These are phyloP conservation scores for Mesocentrotus franciscanus DNA, from an alignment of 53 echinoderm and acorn worm genomes.

Conservation along the genomic window DNA sequence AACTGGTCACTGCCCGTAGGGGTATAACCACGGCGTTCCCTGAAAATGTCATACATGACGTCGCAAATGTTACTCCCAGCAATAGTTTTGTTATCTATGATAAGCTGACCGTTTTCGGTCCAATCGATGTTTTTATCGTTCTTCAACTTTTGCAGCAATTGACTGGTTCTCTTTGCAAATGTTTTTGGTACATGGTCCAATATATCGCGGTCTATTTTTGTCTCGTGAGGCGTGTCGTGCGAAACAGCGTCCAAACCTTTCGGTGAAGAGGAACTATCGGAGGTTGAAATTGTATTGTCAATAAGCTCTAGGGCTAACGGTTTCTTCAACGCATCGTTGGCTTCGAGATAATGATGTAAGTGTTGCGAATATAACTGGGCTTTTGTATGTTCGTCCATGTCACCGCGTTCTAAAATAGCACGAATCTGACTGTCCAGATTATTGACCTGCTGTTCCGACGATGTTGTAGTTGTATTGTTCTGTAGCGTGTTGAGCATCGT, in stretches of 20 bases:
- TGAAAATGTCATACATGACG: no score
- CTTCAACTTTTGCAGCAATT: conserved; percentile 48
- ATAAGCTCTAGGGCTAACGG: background rate
- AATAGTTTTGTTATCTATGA: no score
- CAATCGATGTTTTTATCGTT: no score
- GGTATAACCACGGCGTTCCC: no score
- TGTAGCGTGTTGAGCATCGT: background rate
- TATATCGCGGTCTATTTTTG: conserved; percentile 6
- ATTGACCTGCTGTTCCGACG: background rate
- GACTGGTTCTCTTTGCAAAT: background rate
- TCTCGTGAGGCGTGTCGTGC: background rate
- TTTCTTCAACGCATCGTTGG: background rate
- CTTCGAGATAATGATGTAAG: background rate
- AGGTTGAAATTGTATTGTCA: background rate
- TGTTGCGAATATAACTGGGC: conserved; percentile 30
- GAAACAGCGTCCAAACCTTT: no score
- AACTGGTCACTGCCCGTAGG: conserved; percentile 26
- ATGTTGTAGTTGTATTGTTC: background rate
- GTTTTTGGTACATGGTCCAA: conserved; percentile 9
- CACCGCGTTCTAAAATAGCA: background rate
- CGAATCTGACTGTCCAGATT: background rate
- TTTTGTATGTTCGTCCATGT: background rate
- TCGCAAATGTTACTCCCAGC: no score
- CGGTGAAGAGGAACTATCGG: no score
- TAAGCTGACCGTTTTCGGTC: no score